Evolutionary conservation across 2,888 invertebrate genomes (phyloP).

Genomic region (Caenorhabditis drosophilae): DNA sequence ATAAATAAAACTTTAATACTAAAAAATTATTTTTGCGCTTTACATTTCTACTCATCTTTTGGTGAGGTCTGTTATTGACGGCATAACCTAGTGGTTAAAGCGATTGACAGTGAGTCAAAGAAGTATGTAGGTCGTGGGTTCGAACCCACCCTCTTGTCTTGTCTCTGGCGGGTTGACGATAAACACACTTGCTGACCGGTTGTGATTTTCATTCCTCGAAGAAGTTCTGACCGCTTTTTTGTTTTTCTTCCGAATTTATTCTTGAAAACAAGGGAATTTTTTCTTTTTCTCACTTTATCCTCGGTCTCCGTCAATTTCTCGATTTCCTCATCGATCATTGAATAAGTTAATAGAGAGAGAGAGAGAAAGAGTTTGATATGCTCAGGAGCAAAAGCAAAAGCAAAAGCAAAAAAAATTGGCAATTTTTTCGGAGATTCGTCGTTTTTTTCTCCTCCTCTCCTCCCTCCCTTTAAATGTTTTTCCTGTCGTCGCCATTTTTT

Average conservation of each 20-base stretch:
- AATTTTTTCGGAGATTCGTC: no score
- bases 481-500: no score
- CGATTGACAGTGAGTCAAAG: no score
- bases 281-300: no score
- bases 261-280: not conserved
- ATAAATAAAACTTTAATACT: not conserved
- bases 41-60: not conserved
- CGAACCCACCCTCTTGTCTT: slow-evolving; percentile 1
- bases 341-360: no score
- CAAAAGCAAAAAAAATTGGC: no score
- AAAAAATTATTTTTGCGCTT: not conserved
- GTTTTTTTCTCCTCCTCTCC: no score
- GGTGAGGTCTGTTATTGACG: slow-evolving; percentile 5
- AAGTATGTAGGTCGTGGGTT: slow-evolving; percentile 11
- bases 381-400: no score
- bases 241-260: not conserved
- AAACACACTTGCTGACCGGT: slow-evolving; percentile 26
- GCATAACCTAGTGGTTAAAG: slow-evolving; percentile 22
- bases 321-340: no score
- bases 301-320: no score
- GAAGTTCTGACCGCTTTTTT: slow-evolving; percentile 40
- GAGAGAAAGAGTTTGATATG: no score
- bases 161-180: slow-evolving; percentile 42
- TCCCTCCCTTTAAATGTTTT: no score
- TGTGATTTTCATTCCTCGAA: slow-evolving; percentile 41